A percentile compares a stretch with the other conserved stretches of the same genome.
These are phyloP conservation scores for Calephelis nemesis DNA, from an alignment of 1,140 invertebrate genomes.

Conservation along the genomic window DNA sequence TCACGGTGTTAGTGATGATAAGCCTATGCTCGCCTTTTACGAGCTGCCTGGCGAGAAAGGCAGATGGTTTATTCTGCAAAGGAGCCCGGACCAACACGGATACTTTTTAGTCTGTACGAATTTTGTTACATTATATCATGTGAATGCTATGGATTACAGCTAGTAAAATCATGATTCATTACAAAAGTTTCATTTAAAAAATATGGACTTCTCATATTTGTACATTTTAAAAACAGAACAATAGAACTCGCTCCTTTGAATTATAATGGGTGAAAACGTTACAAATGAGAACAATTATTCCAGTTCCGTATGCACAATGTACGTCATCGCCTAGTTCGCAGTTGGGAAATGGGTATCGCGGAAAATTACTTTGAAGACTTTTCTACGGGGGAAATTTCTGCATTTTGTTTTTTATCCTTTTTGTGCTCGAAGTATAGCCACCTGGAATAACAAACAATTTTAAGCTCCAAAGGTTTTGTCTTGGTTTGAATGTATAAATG, in stretches of 20 bases:
- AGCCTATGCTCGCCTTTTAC: no score
- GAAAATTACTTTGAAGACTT: conserved; percentile 17
- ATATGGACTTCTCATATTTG: not conserved
- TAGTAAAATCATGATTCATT: not conserved
- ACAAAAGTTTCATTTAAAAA: conserved; percentile 7
- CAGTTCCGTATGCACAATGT: conserved; percentile 17
- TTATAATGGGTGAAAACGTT: conserved; percentile 17
- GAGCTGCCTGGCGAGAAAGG: no score
- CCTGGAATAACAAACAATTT: conserved; percentile 31
- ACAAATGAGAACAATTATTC: conserved; percentile 17
- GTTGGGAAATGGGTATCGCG: conserved; percentile 16
- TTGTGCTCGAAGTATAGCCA: conserved; percentile 48
- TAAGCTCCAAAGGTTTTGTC: not conserved
- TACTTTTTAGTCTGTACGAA: no score
- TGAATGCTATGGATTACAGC: no score
- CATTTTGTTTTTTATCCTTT: conserved; percentile 33
- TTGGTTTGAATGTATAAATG: no score
- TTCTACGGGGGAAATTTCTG: conserved; percentile 19
- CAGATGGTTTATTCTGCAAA: no score
- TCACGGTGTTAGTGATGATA: no score
- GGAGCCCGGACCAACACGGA: no score
- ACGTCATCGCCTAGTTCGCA: conserved; percentile 10
- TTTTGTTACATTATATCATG: no score
- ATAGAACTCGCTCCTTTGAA: conserved; percentile 12
- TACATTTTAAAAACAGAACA: conserved; percentile 11